Evolutionary conservation across 2,888 invertebrate species (phyloP).

Genomic region (Xestia ashworthii): DNA sequence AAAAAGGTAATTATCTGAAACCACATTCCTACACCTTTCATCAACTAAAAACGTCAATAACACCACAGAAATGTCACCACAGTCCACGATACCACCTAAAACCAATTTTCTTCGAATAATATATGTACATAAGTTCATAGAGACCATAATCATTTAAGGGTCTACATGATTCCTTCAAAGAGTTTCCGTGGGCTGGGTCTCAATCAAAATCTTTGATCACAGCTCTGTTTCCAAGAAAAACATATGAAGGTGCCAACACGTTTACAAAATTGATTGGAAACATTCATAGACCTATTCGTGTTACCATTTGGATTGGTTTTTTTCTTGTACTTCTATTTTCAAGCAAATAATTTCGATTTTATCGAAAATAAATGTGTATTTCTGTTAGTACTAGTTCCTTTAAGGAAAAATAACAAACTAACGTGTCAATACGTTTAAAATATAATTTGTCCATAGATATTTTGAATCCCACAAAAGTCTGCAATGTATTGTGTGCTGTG

Average conservation of each 20-base stretch:
- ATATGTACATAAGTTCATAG: conserved; percentile 39
- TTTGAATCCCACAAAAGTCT: neutral
- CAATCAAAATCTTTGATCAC: conserved; percentile 45
- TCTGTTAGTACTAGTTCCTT: neutral
- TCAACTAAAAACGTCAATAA: neutral
- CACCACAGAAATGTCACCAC: neutral
- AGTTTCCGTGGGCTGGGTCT: conserved; percentile 15
- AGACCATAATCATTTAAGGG: conserved; percentile 20
- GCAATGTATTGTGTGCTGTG: too few species aligned
- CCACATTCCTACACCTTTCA: too few species aligned
- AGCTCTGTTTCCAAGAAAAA: conserved; percentile 24
- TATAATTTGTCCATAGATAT: neutral
- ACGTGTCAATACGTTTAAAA: neutral
- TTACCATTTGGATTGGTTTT: conserved; percentile 16
- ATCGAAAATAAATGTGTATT: neutral
- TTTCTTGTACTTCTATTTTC: neutral
- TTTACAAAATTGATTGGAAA: conserved; percentile 30
- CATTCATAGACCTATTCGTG: conserved; percentile 15
- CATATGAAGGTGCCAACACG: conserved; percentile 28
- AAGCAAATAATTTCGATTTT: neutral
- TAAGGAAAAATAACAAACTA: neutral
- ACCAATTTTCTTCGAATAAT: conserved; percentile 43
- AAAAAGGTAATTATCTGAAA: neutral
- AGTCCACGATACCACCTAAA: conserved; percentile 5
- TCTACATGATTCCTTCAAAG: conserved; percentile 40